Evolutionary conservation across 2,797 vertebrate species (phyloP), one percentile per base, ranked within the genome.

Genomic region (Micropoecilia bifurca): DNA sequence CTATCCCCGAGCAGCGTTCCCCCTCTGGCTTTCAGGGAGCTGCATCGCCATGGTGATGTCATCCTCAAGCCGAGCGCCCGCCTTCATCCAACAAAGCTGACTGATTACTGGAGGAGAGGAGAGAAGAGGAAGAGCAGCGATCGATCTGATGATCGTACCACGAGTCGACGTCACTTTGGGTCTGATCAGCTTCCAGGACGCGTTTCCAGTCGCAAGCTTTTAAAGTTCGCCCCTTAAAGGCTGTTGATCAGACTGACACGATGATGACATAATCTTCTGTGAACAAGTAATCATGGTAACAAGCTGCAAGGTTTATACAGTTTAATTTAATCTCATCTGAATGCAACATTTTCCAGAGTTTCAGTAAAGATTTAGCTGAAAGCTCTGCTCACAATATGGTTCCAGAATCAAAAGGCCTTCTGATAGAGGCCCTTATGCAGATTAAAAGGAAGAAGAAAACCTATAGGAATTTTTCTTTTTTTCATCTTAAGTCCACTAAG

Each of bases 21-120:
- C 66, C 77, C 68, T 82, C 78, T 33, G 88, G 75, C 84, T 85
- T 80, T 82, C 77, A 79, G 83, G 1, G 61, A 88, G 77, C 82
- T 71, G 73, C 79, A 89, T 92, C 79, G 81, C 90, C 81, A 86
- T 89, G 83, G 85, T 84, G 86, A 93, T 89, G 89, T 91, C 88
- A 91, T 91, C 80, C 74, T 90, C 78, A 83, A 79, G 85, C 88
- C 82, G 82, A 78, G 88, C 82, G 80, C 84, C 83, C 45, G 76
- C 89, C 87, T 85, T 79, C 55, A 16, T 81, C 33, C 71, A 76
- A 82, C 86, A 89, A 90, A 90, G 87, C 85, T 10, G 36, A 14
- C 90, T 86, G 90, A 91, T 90, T 87, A 77, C 83, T 74, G 79
- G 72, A 71, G 76, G 77, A 90, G 85, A 81, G 74, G 59, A 76